A percentile compares a stretch with the other conserved stretches of the same genome.
These are phyloP conservation scores for Enteromius trimaculatus DNA, from an alignment of 2,797 vertebrate species.

Conservation along the genomic window DNA sequence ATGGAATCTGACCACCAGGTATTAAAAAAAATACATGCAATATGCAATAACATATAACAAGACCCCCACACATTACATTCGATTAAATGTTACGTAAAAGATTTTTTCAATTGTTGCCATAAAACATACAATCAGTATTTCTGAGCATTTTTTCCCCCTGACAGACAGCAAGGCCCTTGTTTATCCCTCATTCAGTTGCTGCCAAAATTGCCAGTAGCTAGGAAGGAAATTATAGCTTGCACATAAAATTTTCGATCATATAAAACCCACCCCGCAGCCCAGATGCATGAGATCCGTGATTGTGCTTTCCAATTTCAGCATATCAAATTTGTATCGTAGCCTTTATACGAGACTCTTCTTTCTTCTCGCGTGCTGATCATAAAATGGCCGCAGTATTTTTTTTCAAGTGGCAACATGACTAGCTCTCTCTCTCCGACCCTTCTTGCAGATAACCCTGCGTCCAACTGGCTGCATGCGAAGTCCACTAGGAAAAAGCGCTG, in stretches of 20 bases:
- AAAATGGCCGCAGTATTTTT: conserved; percentile 61
- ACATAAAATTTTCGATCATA: conserved; percentile 4
- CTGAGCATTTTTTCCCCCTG: background rate
- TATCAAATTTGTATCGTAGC: conserved; percentile 20
- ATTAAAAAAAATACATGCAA: background rate
- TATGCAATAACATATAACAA: background rate
- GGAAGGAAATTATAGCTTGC: conserved; percentile 8
- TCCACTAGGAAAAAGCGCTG: conserved; percentile 96
- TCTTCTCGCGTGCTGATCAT: conserved; percentile 37
- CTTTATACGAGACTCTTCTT: conserved; percentile 33
- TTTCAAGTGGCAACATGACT: conserved; percentile 54
- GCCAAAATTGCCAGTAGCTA: background rate
- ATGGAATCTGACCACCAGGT: background rate
- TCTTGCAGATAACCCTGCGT: conserved; percentile 89
- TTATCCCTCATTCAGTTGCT: conserved; percentile 11
- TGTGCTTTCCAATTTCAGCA: background rate
- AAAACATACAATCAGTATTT: background rate
- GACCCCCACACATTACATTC: background rate
- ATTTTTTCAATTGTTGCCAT: conserved; percentile 5
- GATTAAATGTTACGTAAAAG: background rate
- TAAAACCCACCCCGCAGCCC: background rate
- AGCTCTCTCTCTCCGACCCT: conserved; percentile 65
- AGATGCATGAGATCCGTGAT: background rate
- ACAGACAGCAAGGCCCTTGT: conserved; percentile 30
- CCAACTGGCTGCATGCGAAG: conserved; percentile 97